Evolutionary conservation across 1,140 invertebrate genomes (phyloP).

Genomic region (Drosophila guanche): DNA sequence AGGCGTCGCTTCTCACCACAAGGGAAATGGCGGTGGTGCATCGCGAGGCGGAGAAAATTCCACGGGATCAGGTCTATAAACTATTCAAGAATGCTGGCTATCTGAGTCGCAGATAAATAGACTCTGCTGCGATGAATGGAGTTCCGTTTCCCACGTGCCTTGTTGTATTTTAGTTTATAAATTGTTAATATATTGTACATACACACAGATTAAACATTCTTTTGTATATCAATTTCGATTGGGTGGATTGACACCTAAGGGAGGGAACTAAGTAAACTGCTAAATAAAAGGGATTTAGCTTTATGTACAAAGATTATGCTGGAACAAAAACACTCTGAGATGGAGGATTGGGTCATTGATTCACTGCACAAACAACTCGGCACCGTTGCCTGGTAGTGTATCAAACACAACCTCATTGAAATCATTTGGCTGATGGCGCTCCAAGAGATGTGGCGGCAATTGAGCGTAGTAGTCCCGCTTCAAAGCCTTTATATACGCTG

Average conservation of each 20-base stretch:
- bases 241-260: no score
- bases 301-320: slow-evolving; percentile 29
- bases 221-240: slow-evolving; percentile 5
- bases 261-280: no score
- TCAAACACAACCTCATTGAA: slow-evolving; percentile 85
- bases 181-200: slow-evolving; percentile 69
- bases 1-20: slow-evolving; percentile 89
- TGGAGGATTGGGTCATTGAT: neutral
- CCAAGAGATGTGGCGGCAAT: slow-evolving; percentile 73
- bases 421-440: slow-evolving; percentile 73
- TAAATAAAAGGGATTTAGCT: no score
- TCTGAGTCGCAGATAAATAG: slow-evolving; percentile 71
- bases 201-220: slow-evolving; percentile 40
- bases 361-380: slow-evolving; percentile 81
- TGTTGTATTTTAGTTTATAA: slow-evolving; percentile 73
- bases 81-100: slow-evolving; percentile 89
- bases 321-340: neutral
- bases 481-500: slow-evolving; percentile 89
- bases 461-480: slow-evolving; percentile 89
- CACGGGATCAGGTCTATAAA: slow-evolving; percentile 89
- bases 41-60: slow-evolving; percentile 91
- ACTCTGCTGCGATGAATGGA: neutral
- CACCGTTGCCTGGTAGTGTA: slow-evolving; percentile 85
- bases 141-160: slow-evolving; percentile 41
- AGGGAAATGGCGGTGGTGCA: slow-evolving; percentile 90